Conservation (phyloP, 2,888 invertebrate genomes). For the Drosophila melanocephala region DNA sequence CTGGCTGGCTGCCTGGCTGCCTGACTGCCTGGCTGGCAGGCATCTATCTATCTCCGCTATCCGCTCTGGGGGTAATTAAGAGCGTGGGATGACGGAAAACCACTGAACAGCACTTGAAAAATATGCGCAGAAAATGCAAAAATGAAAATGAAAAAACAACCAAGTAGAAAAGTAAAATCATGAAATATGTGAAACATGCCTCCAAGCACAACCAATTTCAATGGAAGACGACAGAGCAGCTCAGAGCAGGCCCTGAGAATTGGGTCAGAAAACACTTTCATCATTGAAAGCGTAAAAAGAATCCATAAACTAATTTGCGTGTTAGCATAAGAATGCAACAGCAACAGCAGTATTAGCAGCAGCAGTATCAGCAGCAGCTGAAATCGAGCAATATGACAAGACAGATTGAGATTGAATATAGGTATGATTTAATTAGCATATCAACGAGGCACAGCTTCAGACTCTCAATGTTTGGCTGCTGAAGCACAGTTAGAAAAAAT, state of each 20-base stretch:
- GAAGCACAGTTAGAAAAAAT: constrained; percentile 63
- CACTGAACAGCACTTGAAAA: constrained; percentile 59
- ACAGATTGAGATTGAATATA: constrained; percentile 66
- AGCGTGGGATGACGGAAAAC: constrained; percentile 75
- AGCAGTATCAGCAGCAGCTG: constrained; percentile 17
- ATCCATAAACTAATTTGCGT: constrained; percentile 55
- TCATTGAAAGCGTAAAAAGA: constrained; percentile 52
- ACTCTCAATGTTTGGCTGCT: background rate
- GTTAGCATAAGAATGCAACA: constrained; percentile 69
- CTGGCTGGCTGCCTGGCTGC: constrained; percentile 4
- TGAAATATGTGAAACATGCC: constrained; percentile 80
- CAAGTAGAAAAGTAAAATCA: constrained; percentile 71
- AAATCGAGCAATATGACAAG: constrained; percentile 66
- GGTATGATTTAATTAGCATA: constrained; percentile 72
- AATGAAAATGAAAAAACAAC: constrained; percentile 44
- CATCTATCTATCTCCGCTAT: background rate
- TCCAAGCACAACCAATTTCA: constrained; percentile 42
- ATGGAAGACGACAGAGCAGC: constrained; percentile 31
- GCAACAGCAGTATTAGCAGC: constrained; percentile 33
- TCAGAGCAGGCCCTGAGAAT: constrained; percentile 43
- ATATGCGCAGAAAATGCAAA: constrained; percentile 61
- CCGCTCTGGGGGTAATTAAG: constrained; percentile 72
- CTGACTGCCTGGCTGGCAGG: constrained; percentile 2
- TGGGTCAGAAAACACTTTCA: constrained; percentile 80
- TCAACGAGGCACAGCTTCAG: constrained; percentile 53